Base-by-base conservation (phyloP, 1,140 invertebrate genomes). In the Drosophila biarmipes region DNA sequence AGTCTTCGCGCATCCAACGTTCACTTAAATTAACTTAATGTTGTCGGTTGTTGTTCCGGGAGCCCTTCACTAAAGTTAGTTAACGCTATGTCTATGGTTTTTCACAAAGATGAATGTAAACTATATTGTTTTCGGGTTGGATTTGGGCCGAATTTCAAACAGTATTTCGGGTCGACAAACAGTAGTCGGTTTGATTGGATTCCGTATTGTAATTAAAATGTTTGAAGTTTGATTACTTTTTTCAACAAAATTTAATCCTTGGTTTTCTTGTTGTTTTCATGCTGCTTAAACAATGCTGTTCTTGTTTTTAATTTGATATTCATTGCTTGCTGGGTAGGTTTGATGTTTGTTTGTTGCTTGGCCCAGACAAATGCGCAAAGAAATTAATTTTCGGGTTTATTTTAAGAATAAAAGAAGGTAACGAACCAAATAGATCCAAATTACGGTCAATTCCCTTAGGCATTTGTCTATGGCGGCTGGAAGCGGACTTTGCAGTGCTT, bases 261-360 rank as follows among this genome's bases (percentile, higher is more conserved):
- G 43, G 29, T 15, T 40, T 51, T 42, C 15, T 67, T 63, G 29
- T 42, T 29, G 19, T 57, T 57, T 42, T 63, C 45, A 67, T 63
- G 63, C 63, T 31, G 43, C 34, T 14, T 53, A n/a, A 67, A 67
- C 63, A 49, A 63, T 42, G 58, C 7, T 63, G 58, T 51, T 67
- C 35, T 63, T 67, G 55, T 48, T 58, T n/a, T 10, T 42, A 51
- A 15, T 67, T 67, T 67, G 58, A 67, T 63, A 67, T 67, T 67
- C 58, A 67, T 67, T 63, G 63, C 63, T 67, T 67, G 63, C 35
- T 63, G 29, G 35, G 51, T 67, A 51, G 42, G 45, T 67, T 67
- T 62, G 42, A 37, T 61, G 55, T 48, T 64, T 24, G 14, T 49
- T 66, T 64, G 42, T 45, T 38, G 34, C 24, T 37, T 61, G 54